Evolutionary conservation across 2,797 vertebrate species (phyloP).

Genomic region (Echiichthys vipera): DNA sequence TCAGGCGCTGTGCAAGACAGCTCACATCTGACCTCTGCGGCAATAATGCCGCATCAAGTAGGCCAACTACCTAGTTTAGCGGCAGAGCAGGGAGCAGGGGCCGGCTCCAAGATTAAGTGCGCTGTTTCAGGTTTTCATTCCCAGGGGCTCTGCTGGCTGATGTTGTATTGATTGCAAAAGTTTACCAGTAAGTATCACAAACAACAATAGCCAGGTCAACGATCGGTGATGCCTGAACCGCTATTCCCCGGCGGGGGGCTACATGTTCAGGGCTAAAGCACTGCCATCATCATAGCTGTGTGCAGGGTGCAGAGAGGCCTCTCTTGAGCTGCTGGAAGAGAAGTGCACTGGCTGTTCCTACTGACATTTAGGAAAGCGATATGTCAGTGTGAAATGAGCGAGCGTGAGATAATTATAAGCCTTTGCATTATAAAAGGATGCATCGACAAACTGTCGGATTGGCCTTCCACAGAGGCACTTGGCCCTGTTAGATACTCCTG

Average conservation of each 20-base stretch:
- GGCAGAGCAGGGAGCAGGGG: constrained; percentile 94
- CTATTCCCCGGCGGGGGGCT: constrained; percentile 84
- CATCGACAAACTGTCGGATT: constrained; percentile 87
- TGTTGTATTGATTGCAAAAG: constrained; percentile 98
- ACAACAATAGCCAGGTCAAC: constrained; percentile 98
- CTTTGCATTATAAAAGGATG: constrained; percentile 89
- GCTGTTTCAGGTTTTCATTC: constrained; percentile 92
- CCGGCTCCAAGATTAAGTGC: constrained; percentile 97
- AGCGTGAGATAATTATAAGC: constrained; percentile 93
- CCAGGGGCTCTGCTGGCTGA: constrained; percentile 93
- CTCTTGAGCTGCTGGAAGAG: constrained; percentile 77
- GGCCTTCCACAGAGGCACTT: constrained; percentile 74
- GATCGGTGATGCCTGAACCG: constrained; percentile 91
- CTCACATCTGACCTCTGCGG: constrained; percentile 97
- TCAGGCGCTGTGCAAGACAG: constrained; percentile 88
- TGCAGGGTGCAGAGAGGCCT: constrained; percentile 82
- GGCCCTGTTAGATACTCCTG: constrained; percentile 74
- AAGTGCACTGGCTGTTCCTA: constrained; percentile 80
- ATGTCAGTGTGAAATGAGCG: constrained; percentile 88
- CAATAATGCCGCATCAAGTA: constrained; percentile 98
- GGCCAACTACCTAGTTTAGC: constrained; percentile 98
- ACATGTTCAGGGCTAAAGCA: constrained; percentile 80
- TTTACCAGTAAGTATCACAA: constrained; percentile 98
- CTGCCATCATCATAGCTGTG: constrained; percentile 87
- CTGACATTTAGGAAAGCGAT: constrained; percentile 96